A percentile compares a stretch with the other conserved stretches of the same genome.
These are phyloP conservation scores for Chauna torquata DNA, from an alignment of 2,113 vertebrate species.

Conservation along the genomic window DNA sequence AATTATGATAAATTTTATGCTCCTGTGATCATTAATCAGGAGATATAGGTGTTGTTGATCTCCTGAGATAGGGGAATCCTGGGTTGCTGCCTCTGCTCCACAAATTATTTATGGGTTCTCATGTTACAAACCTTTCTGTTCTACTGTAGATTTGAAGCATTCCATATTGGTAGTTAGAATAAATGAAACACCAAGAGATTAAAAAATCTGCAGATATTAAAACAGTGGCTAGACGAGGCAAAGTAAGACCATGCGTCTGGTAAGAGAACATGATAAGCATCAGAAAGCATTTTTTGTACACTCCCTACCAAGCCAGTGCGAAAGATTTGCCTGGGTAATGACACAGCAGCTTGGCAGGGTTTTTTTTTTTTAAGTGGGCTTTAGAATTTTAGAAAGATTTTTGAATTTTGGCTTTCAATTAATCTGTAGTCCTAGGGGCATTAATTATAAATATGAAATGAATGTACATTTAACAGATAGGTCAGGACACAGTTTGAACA, in stretches of 20 bases:
- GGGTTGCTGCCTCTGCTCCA: background rate
- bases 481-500: conserved; percentile 9
- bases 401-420: conserved; percentile 4
- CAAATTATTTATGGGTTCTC: background rate
- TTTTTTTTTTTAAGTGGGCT: background rate
- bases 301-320: background rate
- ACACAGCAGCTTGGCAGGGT: background rate
- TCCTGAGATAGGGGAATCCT: background rate
- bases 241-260: accelerated
- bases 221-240: background rate
- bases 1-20: conserved; percentile 38
- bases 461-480: background rate
- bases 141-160: background rate
- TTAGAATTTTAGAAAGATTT: background rate
- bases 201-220: background rate
- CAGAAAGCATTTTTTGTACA: background rate
- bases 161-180: background rate
- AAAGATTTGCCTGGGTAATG: background rate
- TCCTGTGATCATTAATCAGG: conserved; percentile 39
- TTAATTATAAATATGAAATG: conserved; percentile 9
- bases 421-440: background rate
- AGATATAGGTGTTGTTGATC: conserved; percentile 17
- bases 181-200: background rate
- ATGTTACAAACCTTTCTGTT: background rate
- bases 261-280: background rate